Evolutionary conservation across 2,888 invertebrate genomes (phyloP), one percentile per base, ranked within the genome.

Genomic region (Selenia dentaria): DNA sequence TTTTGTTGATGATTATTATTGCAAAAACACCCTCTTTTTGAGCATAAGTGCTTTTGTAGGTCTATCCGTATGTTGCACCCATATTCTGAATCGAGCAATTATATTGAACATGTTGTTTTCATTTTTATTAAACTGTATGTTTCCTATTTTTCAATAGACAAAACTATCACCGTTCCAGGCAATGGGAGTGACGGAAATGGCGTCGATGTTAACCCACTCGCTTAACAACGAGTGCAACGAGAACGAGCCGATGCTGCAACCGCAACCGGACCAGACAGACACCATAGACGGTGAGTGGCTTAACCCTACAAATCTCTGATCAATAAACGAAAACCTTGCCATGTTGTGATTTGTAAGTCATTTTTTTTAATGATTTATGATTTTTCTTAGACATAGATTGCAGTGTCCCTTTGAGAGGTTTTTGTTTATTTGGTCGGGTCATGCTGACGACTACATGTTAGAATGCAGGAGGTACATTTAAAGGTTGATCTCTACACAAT

Each of bases 261-360:
- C 94, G 56, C 93, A 93, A 59, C 92, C 94, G 28, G 95, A 95
- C 81, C 93, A 93, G 72, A 92, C 93, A 54, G 95, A 95, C 83
- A 92, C 94, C 68, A 94, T 95, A 72, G 95, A 95, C 83, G 95
- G 95, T 95, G 88, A 94, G 95, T 86, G 44, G 18, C 40, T 48
- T 33, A 44, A 36, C 18, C 25, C 2, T 18, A 5, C 18, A n/a
- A n/a, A 18, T 18, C 5, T 18, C 22, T 8, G 22, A 22, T 8
- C 22, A 2, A 8, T 6, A 16, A 16, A 3, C 16, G 2, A 16
- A 3, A 16, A 16, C 16, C 16, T 16, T 16, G 16, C 16, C 2
- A 3, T 16, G 16, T 16, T 16, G 16, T 4, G n/a, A n/a, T n/a
- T n/a, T n/a, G n/a, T n/a, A n/a, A n/a, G n/a, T n/a, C n/a, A n/a